Conservation (phyloP, 1,140 invertebrate species). For the Araneus ventricosus region DNA sequence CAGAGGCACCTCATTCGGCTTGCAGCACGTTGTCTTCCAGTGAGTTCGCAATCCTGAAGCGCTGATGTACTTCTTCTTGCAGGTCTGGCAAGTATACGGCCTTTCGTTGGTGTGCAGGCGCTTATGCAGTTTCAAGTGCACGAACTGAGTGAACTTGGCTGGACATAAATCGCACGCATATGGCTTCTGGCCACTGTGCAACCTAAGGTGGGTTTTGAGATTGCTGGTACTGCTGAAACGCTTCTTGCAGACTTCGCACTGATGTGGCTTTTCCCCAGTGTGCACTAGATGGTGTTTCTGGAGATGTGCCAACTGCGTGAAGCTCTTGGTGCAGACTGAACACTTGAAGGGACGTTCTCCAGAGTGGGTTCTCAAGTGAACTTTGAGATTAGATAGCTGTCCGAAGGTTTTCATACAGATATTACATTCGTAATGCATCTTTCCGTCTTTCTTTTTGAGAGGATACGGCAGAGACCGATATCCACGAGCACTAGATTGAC, state of each 20-base stretch:
- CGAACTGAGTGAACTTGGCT: constrained; percentile 98
- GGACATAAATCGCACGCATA: constrained; percentile 97
- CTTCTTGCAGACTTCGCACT: constrained; percentile 98
- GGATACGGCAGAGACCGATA: constrained; percentile 96
- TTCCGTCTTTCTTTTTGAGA: constrained; percentile 97
- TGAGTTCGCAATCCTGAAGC: constrained; percentile 95
- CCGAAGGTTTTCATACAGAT: constrained; percentile 99
- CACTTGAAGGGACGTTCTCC: constrained; percentile 99
- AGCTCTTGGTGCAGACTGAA: constrained; percentile 94
- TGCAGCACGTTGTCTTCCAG: constrained; percentile 96
- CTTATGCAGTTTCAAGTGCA: constrained; percentile 98
- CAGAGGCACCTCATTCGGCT: constrained; percentile 82
- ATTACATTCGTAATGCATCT: constrained; percentile 99
- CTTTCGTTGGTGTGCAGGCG: constrained; percentile 97
- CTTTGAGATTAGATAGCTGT: constrained; percentile 98
- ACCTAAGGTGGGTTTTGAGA: constrained; percentile 97
- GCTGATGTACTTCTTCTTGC: constrained; percentile 98
- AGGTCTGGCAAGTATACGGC: constrained; percentile 97
- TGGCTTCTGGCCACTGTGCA: constrained; percentile 92
- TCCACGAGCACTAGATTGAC: constrained; percentile 84
- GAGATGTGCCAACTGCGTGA: constrained; percentile 97
- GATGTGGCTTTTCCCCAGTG: constrained; percentile 98
- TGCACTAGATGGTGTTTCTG: constrained; percentile 99
- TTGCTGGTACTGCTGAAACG: constrained; percentile 98
- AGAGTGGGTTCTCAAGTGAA: constrained; percentile 97